Base-by-base conservation (phyloP, 2,888 invertebrate species). In the Megalurothrips usitatus region DNA sequence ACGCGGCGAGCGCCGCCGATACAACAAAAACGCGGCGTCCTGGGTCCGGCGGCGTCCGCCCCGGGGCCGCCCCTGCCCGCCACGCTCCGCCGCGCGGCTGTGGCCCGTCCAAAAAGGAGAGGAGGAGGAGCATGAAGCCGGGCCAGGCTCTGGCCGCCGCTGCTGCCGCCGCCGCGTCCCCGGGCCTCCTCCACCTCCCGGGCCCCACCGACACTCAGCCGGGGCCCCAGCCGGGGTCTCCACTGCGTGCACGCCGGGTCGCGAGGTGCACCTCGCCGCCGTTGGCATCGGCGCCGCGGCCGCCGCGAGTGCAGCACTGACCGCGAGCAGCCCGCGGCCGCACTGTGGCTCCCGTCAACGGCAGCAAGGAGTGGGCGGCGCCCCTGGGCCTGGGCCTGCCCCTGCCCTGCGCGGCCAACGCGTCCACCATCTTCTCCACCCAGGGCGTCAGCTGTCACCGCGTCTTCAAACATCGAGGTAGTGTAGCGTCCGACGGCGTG, bases 401-500 rank as follows among this genome's bases (percentile, higher is more conserved):
- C 14, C 58, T 58, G 58, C 68, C 68, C 26, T 75, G 68, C 68
- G 68, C 68, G 23, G 68, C 68, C 68, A 23, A 26, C 68, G 68
- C 68, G 9, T 8, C 68, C 12, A 75, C 68, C 8, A 75, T 75
- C 68, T 75, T 75, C 68, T 75, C 68, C 68, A 23, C 68, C 0
- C 68, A 75, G 68, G 68, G 68, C 9, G 68, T 75, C 68, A 23
- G 68, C 68, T 75, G 68, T 26, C 68, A 75, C 68, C 68, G 68
- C 68, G 68, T 75, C 68, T 75, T 75, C 26, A 75, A 26, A 10
- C 26, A 75, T 26, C n/a, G 23, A 26, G 68, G 68, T 75, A 75
- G 4, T 26, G 68, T 17, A 10, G 3, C 52, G 52, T 19, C 52
- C 52, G 52, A 52, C 6, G 52, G 52, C 34, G 34, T 43, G 34